Evolutionary conservation across 1,140 invertebrate species (phyloP).

Genomic region (Drosophila dunni): DNA sequence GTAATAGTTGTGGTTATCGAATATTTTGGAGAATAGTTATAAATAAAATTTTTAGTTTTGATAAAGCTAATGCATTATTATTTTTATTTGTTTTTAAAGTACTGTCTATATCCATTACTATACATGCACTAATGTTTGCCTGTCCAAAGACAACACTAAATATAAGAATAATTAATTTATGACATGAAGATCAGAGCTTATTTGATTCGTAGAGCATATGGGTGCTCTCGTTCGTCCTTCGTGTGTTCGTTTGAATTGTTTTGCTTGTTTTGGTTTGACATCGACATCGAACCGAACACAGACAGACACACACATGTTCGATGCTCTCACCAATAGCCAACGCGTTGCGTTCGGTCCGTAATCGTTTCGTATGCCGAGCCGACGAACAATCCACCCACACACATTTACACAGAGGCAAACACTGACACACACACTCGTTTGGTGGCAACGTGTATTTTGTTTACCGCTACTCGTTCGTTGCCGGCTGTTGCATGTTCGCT

Average conservation of each 20-base stretch:
- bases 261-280: constrained; percentile 62
- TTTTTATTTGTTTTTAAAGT: too few species aligned
- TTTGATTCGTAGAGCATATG: constrained; percentile 59
- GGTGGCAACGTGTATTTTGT: constrained; percentile 65
- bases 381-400: constrained; percentile 30
- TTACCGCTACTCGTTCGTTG: constrained; percentile 72
- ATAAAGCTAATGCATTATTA: too few species aligned
- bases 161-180: neutral
- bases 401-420: neutral
- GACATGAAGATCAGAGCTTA: constrained; percentile 34
- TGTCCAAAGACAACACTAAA: neutral
- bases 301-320: constrained; percentile 63
- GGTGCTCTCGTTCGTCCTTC: constrained; percentile 42
- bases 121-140: neutral
- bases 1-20: too few species aligned
- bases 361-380: constrained; percentile 39
- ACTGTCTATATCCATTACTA: neutral
- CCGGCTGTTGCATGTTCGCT: constrained; percentile 76
- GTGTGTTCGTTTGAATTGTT: constrained; percentile 13
- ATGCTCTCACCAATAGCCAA: constrained; percentile 53
- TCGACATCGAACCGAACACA: constrained; percentile 53
- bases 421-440: constrained; percentile 11
- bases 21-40: too few species aligned
- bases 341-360: constrained; percentile 49
- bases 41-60: too few species aligned